Evolutionary conservation across 1,140 invertebrate genomes (phyloP).

Genomic region (Drosophila simulans): DNA sequence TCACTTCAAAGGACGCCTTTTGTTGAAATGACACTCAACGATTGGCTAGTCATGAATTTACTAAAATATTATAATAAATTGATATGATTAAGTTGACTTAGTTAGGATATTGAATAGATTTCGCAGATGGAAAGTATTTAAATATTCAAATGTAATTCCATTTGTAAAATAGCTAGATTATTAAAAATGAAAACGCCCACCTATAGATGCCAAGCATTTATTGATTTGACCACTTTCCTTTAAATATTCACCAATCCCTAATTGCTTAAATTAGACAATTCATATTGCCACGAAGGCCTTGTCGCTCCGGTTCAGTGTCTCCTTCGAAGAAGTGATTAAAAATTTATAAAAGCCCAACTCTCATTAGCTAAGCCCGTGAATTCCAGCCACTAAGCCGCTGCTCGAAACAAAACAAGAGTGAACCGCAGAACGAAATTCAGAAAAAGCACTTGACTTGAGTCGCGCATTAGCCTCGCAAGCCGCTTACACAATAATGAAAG

Average conservation of each 20-base stretch:
- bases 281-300: background rate
- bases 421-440: background rate
- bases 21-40: background rate
- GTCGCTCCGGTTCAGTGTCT: background rate
- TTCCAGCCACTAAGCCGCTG: constrained; percentile 40
- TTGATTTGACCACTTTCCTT: background rate
- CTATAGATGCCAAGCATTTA: background rate
- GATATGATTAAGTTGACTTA: background rate
- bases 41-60: background rate
- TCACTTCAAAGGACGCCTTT: constrained; percentile 26
- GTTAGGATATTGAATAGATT: too few relatives aligned
- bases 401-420: constrained; percentile 14
- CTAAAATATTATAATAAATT: background rate
- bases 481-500: constrained; percentile 58
- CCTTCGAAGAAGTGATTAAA: constrained; percentile 1
- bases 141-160: too few relatives aligned
- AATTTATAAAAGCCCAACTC: constrained; percentile 35
- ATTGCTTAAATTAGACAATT: constrained; percentile 14
- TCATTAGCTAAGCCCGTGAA: constrained; percentile 58
- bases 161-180: too few relatives aligned
- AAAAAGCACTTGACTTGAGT: constrained; percentile 42
- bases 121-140: too few relatives aligned
- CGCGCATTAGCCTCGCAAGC: constrained; percentile 37
- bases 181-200: background rate
- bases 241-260: background rate